Evolutionary conservation across 2,797 vertebrate genomes (phyloP), one percentile per base, ranked within the genome.

Genomic region (Darevskia nairensis): DNA sequence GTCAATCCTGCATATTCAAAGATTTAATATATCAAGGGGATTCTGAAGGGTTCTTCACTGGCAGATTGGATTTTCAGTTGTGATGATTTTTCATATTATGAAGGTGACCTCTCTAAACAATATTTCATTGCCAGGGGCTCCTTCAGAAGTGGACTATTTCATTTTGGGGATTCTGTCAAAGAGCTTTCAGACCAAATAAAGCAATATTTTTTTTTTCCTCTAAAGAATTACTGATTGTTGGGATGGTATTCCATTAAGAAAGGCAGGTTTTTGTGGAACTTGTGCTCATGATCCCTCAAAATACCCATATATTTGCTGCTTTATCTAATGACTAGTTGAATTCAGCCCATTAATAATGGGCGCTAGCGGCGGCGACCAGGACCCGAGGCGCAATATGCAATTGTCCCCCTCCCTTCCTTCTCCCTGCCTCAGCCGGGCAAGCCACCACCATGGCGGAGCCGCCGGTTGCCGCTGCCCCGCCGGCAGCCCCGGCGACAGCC

Each of bases 91-190:
- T 85, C 39, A 3, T 90, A 59, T 78, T 91, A 80, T 66, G 83
- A 91, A 91, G 32, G 32, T 91, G 59, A 88, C 76, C 15, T 29
- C 72, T 86, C 82, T 83, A 83, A 94, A 80, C 15, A 29, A 78
- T 1, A 25, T 77, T 82, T 6, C 0, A 0, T 32, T 89, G 79
- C 44, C 74, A 87, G 25, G 23, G 3, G 21, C 11, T 85, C 8
- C n/a, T 72, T 83, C 41, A 71, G 90, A 90, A 89, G 44, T 25
- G 27, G 27, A 0, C 1, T 87, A 27, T 3, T 89, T 89, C 86
- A 35, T 80, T 86, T 4, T 6, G 64, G 25, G 17, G 64, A 90
- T 83, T 6, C 4, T 89, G 85, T 88, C 41, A 44, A 5, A 83
- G 77, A 80, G 13, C 11, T 88, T 89, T 87, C 23, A 82, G 41